phyloP scores from a whole-genome alignment of 2,797 vertebrate genomes.

The Coilia nasus region DNA sequence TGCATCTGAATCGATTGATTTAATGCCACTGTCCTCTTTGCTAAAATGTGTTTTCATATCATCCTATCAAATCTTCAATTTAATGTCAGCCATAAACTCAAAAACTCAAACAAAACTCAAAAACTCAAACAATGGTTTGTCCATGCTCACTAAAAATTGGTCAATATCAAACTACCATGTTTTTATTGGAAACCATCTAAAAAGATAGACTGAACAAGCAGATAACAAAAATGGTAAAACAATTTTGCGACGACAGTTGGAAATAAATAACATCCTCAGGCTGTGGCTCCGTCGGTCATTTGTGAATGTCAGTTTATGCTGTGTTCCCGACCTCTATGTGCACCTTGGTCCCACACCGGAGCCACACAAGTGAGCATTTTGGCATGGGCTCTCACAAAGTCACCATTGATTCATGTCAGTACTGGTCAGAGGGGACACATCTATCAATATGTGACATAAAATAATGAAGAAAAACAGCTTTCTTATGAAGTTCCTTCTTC shows the following conservation, averaged over 20 bases:
- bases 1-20: background rate
- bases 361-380: background rate
- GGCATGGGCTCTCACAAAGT: background rate
- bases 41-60: background rate
- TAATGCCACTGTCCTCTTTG: conserved; percentile 27
- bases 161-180: background rate
- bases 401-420: background rate
- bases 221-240: background rate
- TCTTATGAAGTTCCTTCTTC: background rate
- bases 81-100: conserved; percentile 34
- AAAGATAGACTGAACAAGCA: background rate
- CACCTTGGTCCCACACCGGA: background rate
- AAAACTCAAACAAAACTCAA: background rate
- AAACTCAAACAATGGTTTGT: conserved; percentile 21
- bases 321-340: background rate
- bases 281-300: background rate
- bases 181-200: background rate
- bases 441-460: conserved; percentile 1
- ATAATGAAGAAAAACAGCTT: background rate
- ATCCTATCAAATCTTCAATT: conserved; percentile 38
- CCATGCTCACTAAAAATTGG: background rate
- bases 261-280: background rate
- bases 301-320: background rate
- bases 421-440: background rate
- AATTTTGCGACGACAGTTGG: background rate